These are phyloP conservation scores for human DNA, from an alignment of 2,113 vertebrate species.

Conservation along the genomic window DNA sequence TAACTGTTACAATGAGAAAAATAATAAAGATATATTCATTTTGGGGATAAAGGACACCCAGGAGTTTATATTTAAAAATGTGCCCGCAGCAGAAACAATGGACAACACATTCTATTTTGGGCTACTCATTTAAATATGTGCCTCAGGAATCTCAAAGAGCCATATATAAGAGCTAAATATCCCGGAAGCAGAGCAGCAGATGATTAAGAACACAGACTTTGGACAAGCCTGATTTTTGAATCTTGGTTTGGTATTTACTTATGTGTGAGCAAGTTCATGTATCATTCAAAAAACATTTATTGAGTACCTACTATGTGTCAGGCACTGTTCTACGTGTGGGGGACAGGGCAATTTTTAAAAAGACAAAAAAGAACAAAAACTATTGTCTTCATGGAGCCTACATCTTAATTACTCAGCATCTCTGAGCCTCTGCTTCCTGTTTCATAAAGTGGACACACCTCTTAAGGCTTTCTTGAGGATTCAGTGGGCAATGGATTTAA, in stretches of 20 bases:
- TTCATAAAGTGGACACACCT: neutral
- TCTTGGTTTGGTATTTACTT: neutral
- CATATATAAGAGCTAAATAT: neutral
- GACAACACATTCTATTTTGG: neutral
- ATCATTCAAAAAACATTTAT: neutral
- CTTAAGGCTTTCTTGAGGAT: neutral
- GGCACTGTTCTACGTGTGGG: neutral
- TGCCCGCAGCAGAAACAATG: neutral
- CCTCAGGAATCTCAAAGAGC: neutral
- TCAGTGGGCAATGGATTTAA: neutral
- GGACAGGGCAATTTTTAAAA: neutral
- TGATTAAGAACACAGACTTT: neutral
- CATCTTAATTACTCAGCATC: neutral
- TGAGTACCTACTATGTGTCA: neutral
- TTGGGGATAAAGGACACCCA: neutral
- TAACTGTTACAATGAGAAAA: neutral
- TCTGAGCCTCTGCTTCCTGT: neutral
- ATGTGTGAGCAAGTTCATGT: neutral
- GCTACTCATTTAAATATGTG: neutral
- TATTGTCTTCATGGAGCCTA: neutral
- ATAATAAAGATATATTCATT: neutral
- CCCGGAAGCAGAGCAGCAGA: neutral
- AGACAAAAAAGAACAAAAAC: neutral
- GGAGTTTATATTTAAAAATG: neutral
- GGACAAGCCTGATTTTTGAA: neutral